Evolutionary conservation across 2,113 vertebrate species (phyloP), one percentile per base, ranked within the genome.

Genomic region (Falcunculus frontatus): DNA sequence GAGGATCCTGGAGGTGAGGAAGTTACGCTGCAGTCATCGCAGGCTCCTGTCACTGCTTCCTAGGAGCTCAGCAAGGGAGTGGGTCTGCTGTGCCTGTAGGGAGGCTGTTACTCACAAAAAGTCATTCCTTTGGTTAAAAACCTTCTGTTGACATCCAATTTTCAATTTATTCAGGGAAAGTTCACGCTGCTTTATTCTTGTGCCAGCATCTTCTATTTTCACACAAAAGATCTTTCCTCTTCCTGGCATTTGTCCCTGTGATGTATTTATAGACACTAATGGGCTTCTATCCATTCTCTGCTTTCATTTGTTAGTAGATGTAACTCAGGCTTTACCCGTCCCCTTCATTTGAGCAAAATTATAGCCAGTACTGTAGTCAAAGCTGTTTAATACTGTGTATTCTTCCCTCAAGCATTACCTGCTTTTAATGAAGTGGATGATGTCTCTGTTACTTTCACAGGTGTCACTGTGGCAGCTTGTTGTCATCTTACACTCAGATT

Each of bases 251-350:
- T 78, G n/a, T 90, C 91, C 77, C 60, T 92, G 44, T 60, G 60
- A 64, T 81, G 65, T 95, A 93, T 95, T 96, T 95, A 81, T 95
- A 95, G 93, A 63, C 80, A 72, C 41, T 95, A 87, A 82, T 49
- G 44, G 81, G 68, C 73, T 92, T 91, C 91, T 84, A 22, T 64
- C 73, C 49, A 37, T 74, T 74, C 68, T 63, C 37, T 30, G 75
- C 82, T 84, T 85, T 93, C 47, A 33, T 80, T 94, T 93, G 39
- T 86, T 90, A 84, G 37, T 35, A 83, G 46, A 80, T 80, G 11
- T 74, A 93, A 91, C 50, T 80, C 53, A 80, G 37, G 68, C 72
- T 89, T 90, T 68, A 46, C 33, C 50, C 86, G 42, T 53, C 30
- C 50, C 49, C 52, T 84, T 79, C 53, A 65, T 65, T 15, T 79